Base-by-base conservation (phyloP, 2,113 vertebrate species). In the Plecturocebus donacophilus region DNA sequence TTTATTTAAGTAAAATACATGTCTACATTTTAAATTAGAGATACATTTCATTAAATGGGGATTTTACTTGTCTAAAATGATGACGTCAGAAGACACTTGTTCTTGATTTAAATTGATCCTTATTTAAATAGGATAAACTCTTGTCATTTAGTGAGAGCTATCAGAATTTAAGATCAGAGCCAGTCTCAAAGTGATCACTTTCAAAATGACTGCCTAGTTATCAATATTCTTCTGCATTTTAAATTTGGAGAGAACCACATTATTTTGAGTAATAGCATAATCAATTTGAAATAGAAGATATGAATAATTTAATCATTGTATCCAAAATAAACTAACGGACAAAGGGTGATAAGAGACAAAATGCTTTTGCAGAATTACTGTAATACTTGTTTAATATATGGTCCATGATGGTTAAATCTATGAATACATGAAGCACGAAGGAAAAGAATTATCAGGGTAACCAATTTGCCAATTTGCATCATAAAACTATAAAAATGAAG, bases 241-340 rank as follows among this genome's bases (percentile, higher is more conserved):
- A 80, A 47, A 71, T 80, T 76, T 77, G 16, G 20, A 94, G 25
- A 90, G 27, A 38, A 81, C 12, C 9, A 81, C 1, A 42, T 75
- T 94, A 75, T 58, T 66, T 87, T 87, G n/a, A 92, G 27, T 91
- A 76, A 93, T 64, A 42, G 6, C 1, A 70, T 71, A 64, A 76
- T 76, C 40, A 49, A 23, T 66, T 92, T 93, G 70, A 88, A 84
- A 73, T 75, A 95, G 27, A 81, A 64, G 14, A 64, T 61, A 42
- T 54, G 12, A 11, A 92, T 84, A 77, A 40, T 73, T 87, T 95
- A 90, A 94, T 87, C 14, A 87, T 92, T 97, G 92, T 84, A 12
- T 42, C 35, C 64, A 42, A 82, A 93, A 96, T 58, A 77, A 77
- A 75, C 32, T 77, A 54, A 90, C 89, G 7, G 40, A 47, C 38